phyloP scores from a whole-genome alignment of 2,888 invertebrate species.

The Morpho deidamia region DNA sequence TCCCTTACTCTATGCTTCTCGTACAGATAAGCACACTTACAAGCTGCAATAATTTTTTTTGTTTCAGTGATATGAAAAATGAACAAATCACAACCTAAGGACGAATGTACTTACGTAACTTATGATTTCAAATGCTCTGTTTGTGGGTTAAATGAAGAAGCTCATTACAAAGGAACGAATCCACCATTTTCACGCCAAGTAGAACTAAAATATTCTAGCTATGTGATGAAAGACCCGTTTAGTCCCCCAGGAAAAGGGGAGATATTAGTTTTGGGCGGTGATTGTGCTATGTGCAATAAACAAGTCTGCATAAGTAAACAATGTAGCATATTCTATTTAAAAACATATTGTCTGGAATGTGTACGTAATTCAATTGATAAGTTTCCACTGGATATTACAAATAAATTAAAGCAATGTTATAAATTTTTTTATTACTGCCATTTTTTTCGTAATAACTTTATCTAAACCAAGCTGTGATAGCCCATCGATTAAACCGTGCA shows the following conservation, averaged over 20 bases:
- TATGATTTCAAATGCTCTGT: slow-evolving; percentile 80
- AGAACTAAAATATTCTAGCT: slow-evolving; percentile 84
- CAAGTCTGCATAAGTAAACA: slow-evolving; percentile 84
- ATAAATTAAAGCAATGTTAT: slow-evolving; percentile 67
- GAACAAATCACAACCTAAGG: slow-evolving; percentile 37
- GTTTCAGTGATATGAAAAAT: slow-evolving; percentile 57
- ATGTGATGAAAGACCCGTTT: slow-evolving; percentile 92
- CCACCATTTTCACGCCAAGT: slow-evolving; percentile 86
- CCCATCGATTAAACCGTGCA: too few relatives aligned
- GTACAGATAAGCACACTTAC: too few relatives aligned
- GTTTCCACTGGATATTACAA: slow-evolving; percentile 84
- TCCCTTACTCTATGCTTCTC: too few relatives aligned
- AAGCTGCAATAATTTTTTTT: slow-evolving; percentile 8
- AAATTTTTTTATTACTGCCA: too few relatives aligned
- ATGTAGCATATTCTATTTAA: slow-evolving; percentile 89
- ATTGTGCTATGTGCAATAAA: slow-evolving; percentile 84
- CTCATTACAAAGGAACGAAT: slow-evolving; percentile 85
- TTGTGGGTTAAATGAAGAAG: slow-evolving; percentile 84
- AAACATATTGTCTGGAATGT: slow-evolving; percentile 86
- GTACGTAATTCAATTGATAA: slow-evolving; percentile 73
- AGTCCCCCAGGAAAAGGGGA: slow-evolving; percentile 85
- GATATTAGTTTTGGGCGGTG: slow-evolving; percentile 85
- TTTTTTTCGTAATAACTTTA: too few relatives aligned
- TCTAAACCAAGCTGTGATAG: too few relatives aligned
- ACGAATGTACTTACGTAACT: slow-evolving; percentile 20